Conservation (phyloP, 2,888 invertebrate genomes). For the Tortricodes alternella region DNA sequence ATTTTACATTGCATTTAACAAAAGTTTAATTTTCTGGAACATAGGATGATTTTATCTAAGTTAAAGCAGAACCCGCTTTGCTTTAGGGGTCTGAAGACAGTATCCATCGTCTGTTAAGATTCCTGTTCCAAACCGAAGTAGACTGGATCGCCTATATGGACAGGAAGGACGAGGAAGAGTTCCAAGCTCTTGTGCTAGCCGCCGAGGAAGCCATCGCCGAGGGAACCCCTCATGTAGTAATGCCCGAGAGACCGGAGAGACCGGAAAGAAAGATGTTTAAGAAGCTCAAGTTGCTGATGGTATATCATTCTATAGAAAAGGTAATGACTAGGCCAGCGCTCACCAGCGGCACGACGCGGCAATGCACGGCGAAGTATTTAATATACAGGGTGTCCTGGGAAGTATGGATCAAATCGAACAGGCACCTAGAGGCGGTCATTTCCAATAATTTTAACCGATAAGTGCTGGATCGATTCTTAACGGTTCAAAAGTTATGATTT, state of each 20-base stretch:
- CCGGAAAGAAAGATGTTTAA: conserved; percentile 59
- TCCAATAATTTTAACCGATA: too few species aligned
- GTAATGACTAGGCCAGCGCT: conserved; percentile 40
- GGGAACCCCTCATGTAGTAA: conserved; percentile 38
- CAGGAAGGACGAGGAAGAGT: conserved; percentile 44
- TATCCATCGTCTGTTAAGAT: conserved; percentile 66
- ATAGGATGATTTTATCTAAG: too few species aligned
- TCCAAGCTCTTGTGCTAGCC: conserved; percentile 35
- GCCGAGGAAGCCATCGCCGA: conserved; percentile 42
- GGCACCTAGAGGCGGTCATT: too few species aligned
- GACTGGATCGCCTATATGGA: conserved; percentile 55
- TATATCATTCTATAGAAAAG: conserved; percentile 71
- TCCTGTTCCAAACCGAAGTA: conserved; percentile 57
- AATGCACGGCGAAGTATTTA: too few species aligned
- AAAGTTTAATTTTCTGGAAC: too few species aligned
- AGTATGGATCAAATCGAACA: too few species aligned
- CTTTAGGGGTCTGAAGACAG: conserved; percentile 77
- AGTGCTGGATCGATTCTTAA: too few species aligned
- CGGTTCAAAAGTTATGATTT: too few species aligned
- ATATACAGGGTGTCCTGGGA: too few species aligned
- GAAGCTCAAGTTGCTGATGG: conserved; percentile 63
- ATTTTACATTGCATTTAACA: too few species aligned
- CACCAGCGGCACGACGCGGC: too few species aligned
- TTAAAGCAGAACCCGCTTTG: neutral
- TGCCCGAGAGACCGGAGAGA: conserved; percentile 41